phyloP scores from a whole-genome alignment of 2,797 vertebrate genomes.

The Clarias laeviceps region DNA sequence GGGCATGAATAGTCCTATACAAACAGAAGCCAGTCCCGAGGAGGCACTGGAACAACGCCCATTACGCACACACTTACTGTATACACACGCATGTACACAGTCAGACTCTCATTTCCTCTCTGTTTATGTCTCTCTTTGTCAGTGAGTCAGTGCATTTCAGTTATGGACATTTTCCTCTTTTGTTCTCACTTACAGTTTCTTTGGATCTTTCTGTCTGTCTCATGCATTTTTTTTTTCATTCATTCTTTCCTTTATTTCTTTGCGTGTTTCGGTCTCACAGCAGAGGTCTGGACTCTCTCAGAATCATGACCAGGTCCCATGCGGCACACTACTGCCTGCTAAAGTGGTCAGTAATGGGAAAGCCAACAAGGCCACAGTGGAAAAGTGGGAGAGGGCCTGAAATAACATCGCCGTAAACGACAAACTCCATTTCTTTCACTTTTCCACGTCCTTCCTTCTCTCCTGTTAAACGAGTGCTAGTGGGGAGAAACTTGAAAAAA shows the following conservation, averaged over 20 bases:
- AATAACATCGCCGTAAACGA: slow-evolving; percentile 45
- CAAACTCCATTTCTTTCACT: slow-evolving; percentile 28
- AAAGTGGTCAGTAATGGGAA: slow-evolving; percentile 45
- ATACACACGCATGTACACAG: slow-evolving; percentile 5
- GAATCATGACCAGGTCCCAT: slow-evolving; percentile 40
- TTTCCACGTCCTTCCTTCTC: background rate
- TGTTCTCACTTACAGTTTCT: slow-evolving; percentile 10
- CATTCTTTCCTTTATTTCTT: slow-evolving; percentile 8
- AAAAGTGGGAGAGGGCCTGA: slow-evolving; percentile 29
- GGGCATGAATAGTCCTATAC: slow-evolving; percentile 73
- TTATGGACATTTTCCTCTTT: background rate
- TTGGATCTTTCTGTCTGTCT: slow-evolving; percentile 1
- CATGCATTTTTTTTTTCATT: background rate
- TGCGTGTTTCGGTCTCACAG: slow-evolving; percentile 15
- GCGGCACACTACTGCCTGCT: slow-evolving; percentile 27
- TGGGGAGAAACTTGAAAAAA: background rate
- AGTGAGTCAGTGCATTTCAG: background rate
- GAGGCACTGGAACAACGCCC: slow-evolving; percentile 63
- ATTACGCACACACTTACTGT: slow-evolving; percentile 6
- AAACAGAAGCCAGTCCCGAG: slow-evolving; percentile 63
- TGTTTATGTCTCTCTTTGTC: background rate
- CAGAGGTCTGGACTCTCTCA: slow-evolving; percentile 16
- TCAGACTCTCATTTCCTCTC: background rate
- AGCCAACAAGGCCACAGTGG: slow-evolving; percentile 29
- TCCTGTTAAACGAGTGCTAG: slow-evolving; percentile 18